These are phyloP conservation scores for Antheraea pernyi DNA, from an alignment of 1,140 invertebrate species.

Conservation along the genomic window DNA sequence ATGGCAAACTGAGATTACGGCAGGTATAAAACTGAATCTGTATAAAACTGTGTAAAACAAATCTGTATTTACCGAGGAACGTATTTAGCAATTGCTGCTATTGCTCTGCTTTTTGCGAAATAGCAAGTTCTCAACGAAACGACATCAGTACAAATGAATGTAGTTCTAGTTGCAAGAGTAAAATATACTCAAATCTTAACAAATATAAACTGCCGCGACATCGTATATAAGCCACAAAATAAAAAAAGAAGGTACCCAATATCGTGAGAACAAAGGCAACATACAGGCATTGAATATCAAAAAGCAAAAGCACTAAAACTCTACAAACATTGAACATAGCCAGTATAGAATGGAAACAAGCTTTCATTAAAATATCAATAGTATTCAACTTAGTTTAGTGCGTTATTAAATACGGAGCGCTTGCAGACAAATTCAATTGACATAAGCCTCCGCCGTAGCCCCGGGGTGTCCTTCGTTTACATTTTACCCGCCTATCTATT, in stretches of 20 bases:
- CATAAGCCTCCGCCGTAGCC: constrained; percentile 57
- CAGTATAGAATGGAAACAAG: constrained; percentile 46
- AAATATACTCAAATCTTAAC: constrained; percentile 21
- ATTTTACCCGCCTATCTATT: constrained; percentile 60
- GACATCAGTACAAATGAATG: constrained; percentile 31
- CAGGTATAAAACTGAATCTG: too few species aligned
- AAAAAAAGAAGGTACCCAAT: neutral
- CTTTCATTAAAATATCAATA: constrained; percentile 64
- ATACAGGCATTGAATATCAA: constrained; percentile 32
- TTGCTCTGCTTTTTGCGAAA: too few species aligned
- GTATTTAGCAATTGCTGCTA: too few species aligned
- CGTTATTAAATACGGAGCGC: constrained; percentile 65
- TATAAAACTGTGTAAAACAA: too few species aligned
- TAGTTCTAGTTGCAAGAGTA: constrained; percentile 27
- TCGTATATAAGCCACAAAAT: constrained; percentile 17
- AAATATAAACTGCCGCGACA: constrained; percentile 5
- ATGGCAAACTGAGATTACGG: too few species aligned
- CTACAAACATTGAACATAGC: constrained; percentile 34
- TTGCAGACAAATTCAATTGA: constrained; percentile 78
- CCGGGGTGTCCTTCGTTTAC: constrained; percentile 58
- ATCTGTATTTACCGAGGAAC: too few species aligned
- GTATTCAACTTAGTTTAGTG: constrained; percentile 63
- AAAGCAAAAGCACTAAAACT: constrained; percentile 49
- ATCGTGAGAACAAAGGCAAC: neutral
- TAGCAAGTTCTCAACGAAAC: constrained; percentile 24